phyloP scores from a whole-genome alignment of 2,888 invertebrate genomes.

The Protophormia terraenovae region DNA sequence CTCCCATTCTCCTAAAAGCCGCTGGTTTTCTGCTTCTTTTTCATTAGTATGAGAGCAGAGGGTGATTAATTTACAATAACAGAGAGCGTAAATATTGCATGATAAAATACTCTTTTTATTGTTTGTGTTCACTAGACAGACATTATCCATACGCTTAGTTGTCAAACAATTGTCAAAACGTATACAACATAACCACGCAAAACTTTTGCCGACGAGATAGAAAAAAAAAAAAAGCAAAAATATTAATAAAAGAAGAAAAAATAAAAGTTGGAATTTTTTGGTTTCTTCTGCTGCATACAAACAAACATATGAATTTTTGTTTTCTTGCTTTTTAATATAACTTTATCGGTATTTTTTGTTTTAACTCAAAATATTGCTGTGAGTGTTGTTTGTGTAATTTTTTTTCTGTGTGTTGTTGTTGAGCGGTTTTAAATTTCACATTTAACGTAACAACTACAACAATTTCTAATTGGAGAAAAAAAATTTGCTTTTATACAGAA shows the following conservation, averaged over 20 bases:
- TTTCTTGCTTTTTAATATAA: constrained; percentile 21
- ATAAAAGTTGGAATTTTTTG: constrained; percentile 34
- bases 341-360: constrained; percentile 46
- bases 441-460: background rate
- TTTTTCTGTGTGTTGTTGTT: background rate
- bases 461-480: constrained; percentile 5
- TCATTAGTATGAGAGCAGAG: background rate
- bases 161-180: constrained; percentile 71
- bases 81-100: background rate
- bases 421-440: constrained; percentile 14
- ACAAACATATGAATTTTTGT: constrained; percentile 4
- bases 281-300: constrained; percentile 32
- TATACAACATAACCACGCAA: constrained; percentile 65
- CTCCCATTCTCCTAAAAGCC: background rate
- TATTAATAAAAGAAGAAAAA: background rate
- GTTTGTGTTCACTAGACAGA: constrained; percentile 28
- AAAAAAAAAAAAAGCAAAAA: constrained; percentile 5
- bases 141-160: constrained; percentile 68
- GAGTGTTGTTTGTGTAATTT: background rate
- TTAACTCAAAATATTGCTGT: background rate
- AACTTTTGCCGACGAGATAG: constrained; percentile 21
- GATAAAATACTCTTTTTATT: background rate
- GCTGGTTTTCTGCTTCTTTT: background rate
- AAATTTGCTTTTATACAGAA: constrained; percentile 13
- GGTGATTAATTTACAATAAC: constrained; percentile 11